Evolutionary conservation across 1,140 invertebrate species (phyloP).

Genomic region (Araneus ventricosus): DNA sequence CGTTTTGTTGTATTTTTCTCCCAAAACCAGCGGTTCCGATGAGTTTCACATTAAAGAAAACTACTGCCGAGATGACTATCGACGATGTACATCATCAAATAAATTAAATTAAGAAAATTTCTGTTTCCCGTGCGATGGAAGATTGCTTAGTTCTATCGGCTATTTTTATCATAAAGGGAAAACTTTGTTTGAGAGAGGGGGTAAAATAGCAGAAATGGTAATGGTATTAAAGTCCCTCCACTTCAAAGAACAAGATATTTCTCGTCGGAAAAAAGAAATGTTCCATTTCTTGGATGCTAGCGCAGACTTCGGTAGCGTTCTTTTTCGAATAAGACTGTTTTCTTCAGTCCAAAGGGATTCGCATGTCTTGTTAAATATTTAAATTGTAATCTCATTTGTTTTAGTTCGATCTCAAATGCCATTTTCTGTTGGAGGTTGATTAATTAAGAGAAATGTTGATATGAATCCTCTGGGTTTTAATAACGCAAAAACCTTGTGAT

Average conservation of each 20-base stretch:
- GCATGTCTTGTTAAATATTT: not conserved
- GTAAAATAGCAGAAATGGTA: not conserved
- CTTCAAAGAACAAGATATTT: not conserved
- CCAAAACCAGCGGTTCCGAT: not conserved
- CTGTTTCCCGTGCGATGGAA: not conserved
- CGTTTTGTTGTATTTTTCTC: not conserved
- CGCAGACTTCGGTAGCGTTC: not conserved
- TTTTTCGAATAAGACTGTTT: not conserved
- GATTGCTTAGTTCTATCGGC: not conserved
- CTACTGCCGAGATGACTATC: not conserved
- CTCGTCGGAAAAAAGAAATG: not conserved
- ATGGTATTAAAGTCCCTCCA: not conserved
- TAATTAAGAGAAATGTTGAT: too few relatives aligned
- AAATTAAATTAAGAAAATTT: slow-evolving; percentile 21
- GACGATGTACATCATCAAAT: not conserved
- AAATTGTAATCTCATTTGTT: not conserved
- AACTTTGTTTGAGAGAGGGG: not conserved
- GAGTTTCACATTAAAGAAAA: slow-evolving; percentile 9
- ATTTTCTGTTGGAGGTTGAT: too few relatives aligned
- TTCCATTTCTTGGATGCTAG: not conserved
- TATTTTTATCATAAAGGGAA: not conserved
- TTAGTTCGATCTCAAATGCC: not conserved
- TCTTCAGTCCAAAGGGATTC: not conserved
- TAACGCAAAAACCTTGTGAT: too few relatives aligned
- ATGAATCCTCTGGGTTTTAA: too few relatives aligned